phyloP scores from a whole-genome alignment of 30 jellyfish, hydroid and myxozoan species.

The Turritopsis dohrnii region DNA sequence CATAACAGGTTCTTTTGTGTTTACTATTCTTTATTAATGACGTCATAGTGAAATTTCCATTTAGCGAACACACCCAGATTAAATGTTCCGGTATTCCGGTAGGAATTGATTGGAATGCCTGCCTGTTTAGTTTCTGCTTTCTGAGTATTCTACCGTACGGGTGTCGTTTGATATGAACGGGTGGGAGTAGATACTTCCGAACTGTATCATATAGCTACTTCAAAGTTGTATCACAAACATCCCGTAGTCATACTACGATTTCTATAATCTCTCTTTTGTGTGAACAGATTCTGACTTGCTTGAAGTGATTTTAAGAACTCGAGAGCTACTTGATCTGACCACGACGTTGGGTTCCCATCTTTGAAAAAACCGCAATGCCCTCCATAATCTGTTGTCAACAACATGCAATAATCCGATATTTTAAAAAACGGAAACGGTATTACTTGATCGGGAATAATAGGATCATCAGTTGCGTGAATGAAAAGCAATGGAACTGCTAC shows the following conservation, averaged over 20 bases:
- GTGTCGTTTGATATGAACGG: no score
- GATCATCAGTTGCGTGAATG: slow-evolving; percentile 31
- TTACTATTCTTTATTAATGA: no score
- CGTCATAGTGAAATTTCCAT: no score
- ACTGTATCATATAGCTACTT: neutral
- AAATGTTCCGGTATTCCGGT: no score
- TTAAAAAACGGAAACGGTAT: slow-evolving; percentile 9
- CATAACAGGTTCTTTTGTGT: no score
- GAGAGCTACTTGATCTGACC: slow-evolving; percentile 27
- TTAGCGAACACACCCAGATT: no score
- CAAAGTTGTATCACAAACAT: neutral
- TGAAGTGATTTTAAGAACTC: slow-evolving; percentile 19
- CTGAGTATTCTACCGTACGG: no score
- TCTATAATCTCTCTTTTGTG: neutral
- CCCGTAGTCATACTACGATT: slow-evolving; percentile 12
- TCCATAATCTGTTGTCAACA: slow-evolving; percentile 30
- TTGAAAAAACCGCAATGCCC: slow-evolving; percentile 35
- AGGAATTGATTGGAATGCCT: no score
- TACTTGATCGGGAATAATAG: slow-evolving; percentile 24
- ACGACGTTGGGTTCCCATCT: slow-evolving; percentile 24
- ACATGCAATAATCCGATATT: slow-evolving; percentile 15
- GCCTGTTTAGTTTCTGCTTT: no score
- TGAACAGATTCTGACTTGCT: neutral
- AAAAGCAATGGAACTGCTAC: slow-evolving; percentile 16
- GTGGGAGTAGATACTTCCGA: no score